A percentile compares a stretch with the other conserved stretches of the same genome.
Conservation (phyloP, 2,113 vertebrate genomes). For the Bos taurus region DNA sequence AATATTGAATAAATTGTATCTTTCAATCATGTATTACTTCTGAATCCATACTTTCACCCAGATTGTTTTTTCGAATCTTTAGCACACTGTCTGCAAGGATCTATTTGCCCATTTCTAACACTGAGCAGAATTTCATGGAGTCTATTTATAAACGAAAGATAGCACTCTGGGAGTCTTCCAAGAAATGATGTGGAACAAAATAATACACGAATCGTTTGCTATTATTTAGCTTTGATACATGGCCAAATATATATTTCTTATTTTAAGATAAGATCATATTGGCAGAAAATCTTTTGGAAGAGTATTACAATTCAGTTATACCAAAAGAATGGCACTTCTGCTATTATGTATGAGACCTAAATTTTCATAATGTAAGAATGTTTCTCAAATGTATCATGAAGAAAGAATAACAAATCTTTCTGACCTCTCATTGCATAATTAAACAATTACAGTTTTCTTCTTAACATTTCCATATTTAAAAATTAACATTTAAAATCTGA, state of each 20-base stretch:
- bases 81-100: not conserved
- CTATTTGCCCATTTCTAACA: not conserved
- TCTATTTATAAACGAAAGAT: not conserved
- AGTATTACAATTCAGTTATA: constrained; percentile 7
- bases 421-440: not conserved
- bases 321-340: not conserved
- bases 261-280: not conserved
- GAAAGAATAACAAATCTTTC: not conserved
- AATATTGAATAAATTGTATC: not conserved
- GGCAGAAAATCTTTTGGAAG: not conserved
- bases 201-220: not conserved
- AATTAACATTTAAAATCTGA: not conserved
- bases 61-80: not conserved
- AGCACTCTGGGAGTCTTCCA: constrained; percentile 2
- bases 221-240: not conserved
- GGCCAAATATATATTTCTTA: not conserved
- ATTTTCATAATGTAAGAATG: not conserved
- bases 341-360: not conserved
- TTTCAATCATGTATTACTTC: not conserved
- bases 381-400: not conserved
- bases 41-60: not conserved
- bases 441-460: not conserved
- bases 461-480: not conserved
- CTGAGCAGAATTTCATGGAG: not conserved
- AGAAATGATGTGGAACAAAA: not conserved